phyloP scores from a whole-genome alignment of 2,888 invertebrate genomes.

The Ochropleura leucogaster region DNA sequence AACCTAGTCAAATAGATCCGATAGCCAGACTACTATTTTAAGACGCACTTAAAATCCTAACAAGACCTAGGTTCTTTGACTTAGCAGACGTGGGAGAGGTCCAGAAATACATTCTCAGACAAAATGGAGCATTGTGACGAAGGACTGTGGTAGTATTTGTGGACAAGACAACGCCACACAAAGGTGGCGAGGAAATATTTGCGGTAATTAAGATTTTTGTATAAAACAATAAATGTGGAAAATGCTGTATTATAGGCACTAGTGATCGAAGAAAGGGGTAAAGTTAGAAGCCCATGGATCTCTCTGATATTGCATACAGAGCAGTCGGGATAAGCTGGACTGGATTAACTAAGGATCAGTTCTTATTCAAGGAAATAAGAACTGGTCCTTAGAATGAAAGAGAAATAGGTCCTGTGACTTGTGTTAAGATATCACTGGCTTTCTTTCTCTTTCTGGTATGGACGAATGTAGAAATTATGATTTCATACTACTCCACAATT shows the following conservation, averaged over 20 bases:
- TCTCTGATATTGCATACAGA: neutral
- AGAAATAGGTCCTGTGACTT: neutral
- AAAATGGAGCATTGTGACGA: conserved; percentile 46
- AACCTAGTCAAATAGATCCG: neutral
- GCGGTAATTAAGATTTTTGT: conserved; percentile 15
- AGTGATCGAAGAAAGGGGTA: neutral
- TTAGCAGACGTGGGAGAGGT: conserved; percentile 44
- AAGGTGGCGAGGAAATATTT: conserved; percentile 26
- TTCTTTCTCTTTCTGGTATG: neutral
- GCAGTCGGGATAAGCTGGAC: no score
- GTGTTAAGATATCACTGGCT: neutral
- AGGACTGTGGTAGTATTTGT: conserved; percentile 34
- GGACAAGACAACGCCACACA: conserved; percentile 31
- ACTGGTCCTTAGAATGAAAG: no score
- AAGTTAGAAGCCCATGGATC: neutral
- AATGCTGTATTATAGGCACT: neutral
- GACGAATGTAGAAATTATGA: no score
- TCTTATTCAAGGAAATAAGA: no score
- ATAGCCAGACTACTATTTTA: conserved; percentile 16
- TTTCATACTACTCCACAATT: no score
- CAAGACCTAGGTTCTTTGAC: conserved; percentile 49
- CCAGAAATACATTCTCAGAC: conserved; percentile 45
- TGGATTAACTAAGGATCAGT: no score
- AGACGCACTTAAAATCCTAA: conserved; percentile 19
- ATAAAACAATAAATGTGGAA: neutral